Percentiles rank a stretch among this genome's conserved stretches.
phyloP scores from a whole-genome alignment of 1,140 invertebrate species.

The Calliopsis andreniformis region DNA sequence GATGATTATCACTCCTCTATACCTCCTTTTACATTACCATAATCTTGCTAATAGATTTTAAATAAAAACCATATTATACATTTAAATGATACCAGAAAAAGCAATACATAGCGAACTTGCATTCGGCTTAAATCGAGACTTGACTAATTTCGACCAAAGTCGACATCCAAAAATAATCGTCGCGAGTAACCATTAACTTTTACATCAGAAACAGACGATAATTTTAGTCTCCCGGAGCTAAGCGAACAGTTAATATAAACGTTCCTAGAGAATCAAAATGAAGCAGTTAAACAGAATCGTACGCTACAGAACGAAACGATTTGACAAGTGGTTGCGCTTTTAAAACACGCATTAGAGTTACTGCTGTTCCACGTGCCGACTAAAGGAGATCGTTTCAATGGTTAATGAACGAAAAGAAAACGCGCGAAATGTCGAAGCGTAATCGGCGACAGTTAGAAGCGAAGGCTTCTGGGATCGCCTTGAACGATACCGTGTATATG shows the following conservation, averaged over 20 bases:
- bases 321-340: slow-evolving; percentile 32
- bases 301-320: not conserved
- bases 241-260: not conserved
- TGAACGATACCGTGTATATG: not conserved
- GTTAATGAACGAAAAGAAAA: not conserved
- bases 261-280: not conserved
- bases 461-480: slow-evolving; percentile 17
- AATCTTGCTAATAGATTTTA: too few species aligned
- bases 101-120: too few species aligned
- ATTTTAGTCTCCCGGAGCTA: slow-evolving; percentile 21
- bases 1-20: too few species aligned
- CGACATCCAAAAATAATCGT: not conserved
- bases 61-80: too few species aligned
- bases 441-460: not conserved
- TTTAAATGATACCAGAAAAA: too few species aligned
- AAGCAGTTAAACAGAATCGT: not conserved
- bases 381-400: not conserved
- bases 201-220: slow-evolving; percentile 15
- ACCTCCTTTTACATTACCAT: too few species aligned
- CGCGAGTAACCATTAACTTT: not conserved
- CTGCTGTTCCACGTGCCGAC: not conserved
- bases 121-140: not conserved
- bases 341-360: slow-evolving; percentile 11
- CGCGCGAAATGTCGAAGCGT: not conserved
- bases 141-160: not conserved